These are phyloP conservation scores for Trichacis sp. DNA, from an alignment of 2,888 invertebrate genomes.

Conservation along the genomic window DNA sequence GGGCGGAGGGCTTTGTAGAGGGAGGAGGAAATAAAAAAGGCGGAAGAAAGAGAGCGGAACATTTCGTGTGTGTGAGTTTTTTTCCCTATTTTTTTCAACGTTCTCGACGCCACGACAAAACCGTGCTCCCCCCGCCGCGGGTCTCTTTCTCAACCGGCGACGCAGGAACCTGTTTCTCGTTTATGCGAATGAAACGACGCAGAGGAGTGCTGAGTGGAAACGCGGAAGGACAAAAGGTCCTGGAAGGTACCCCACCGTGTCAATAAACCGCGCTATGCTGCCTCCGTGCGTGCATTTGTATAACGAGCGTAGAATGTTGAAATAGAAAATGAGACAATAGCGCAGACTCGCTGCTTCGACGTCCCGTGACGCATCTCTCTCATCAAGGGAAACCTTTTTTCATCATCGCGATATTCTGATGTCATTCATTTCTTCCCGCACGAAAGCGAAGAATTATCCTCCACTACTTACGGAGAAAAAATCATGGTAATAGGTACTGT, in stretches of 20 bases:
- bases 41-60: constrained; percentile 28
- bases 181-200: constrained; percentile 50
- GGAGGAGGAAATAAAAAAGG: constrained; percentile 18
- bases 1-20: constrained; percentile 7
- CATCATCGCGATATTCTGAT: constrained; percentile 10
- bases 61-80: constrained; percentile 13
- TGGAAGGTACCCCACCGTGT: constrained; percentile 51
- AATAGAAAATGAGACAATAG: constrained; percentile 41
- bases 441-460: not conserved
- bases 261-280: constrained; percentile 32
- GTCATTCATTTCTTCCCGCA: not conserved
- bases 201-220: constrained; percentile 53
- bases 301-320: constrained; percentile 31
- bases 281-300: constrained; percentile 34
- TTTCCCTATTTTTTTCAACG: constrained; percentile 14
- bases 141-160: constrained; percentile 46
- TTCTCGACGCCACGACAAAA: constrained; percentile 31
- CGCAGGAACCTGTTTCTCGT: constrained; percentile 52
- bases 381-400: constrained; percentile 37
- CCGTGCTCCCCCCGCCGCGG: constrained; percentile 43
- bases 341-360: constrained; percentile 20
- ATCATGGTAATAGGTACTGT: too few relatives aligned
- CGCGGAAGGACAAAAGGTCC: constrained; percentile 55
- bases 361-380: constrained; percentile 24
- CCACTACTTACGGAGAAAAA: too few relatives aligned